Evolutionary conservation across 2,797 vertebrate genomes (phyloP), one percentile per base, ranked within the genome.

Genomic region (Chelmon rostratus): DNA sequence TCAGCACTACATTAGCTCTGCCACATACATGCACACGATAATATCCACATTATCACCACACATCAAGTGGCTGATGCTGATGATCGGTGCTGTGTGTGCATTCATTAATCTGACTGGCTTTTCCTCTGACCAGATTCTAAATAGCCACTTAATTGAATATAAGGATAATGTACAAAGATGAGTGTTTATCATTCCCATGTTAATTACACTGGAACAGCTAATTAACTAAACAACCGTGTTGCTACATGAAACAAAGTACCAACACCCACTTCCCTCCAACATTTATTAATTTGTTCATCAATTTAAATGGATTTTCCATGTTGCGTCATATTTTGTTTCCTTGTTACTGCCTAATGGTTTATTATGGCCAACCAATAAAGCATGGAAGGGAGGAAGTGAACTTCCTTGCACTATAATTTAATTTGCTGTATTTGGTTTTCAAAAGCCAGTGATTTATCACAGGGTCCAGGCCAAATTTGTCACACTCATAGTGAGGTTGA

Each of bases 241-340:
- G 58, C 75, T 72, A 79, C 68, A 68, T 81, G 69, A 76, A 91
- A 88, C 57, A 86, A 87, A 82, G 73, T 42, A 40, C 69, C 58
- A 68, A 46, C 81, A 50, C 58, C 62, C 72, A 72, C 75, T 38
- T 82, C 71, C 62, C 52, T 83, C 54, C 16, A 86, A 87, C 83
- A 86, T 86, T 66, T 81, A 92, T 88, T 90, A 87, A 93, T 91
- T 84, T 90, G 69, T 86, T 86, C 81, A 87, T 93, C 88, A 91
- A 84, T 90, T 88, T 87, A 87, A 92, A 89, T 79, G 62, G 77
- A 79, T 88, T 90, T 79, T 79, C n/a, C 63, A 53, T 84, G 73
- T 80, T 68, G 66, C 16, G 23, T 35, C 52, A 74, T 72, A 69
- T 82, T 80, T 78, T 58, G 62, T 82, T 67, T 68, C 84, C 87